Evolutionary conservation across 2,113 vertebrate species (phyloP).

Genomic region (Anolis sagrei): DNA sequence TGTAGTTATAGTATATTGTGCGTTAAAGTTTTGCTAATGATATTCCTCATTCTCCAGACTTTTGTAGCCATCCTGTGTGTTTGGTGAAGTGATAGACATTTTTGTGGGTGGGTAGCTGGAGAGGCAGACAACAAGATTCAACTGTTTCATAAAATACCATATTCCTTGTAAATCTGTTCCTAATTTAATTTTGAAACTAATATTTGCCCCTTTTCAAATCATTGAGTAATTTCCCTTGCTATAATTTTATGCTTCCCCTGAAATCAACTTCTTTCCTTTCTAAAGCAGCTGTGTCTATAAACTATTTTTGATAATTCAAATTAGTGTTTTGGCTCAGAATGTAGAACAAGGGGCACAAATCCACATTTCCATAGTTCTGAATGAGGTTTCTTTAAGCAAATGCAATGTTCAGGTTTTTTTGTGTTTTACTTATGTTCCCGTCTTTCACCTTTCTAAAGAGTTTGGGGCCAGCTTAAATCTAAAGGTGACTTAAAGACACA

Average conservation of each 20-base stretch:
- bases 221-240: neutral
- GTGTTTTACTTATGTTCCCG: neutral
- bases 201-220: neutral
- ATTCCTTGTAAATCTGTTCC: neutral
- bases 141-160: neutral
- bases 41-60: neutral
- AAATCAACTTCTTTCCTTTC: neutral
- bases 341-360: neutral
- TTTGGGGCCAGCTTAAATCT: too few relatives aligned
- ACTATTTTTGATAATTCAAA: neutral
- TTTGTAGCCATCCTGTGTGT: neutral
- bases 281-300: neutral
- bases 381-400: neutral
- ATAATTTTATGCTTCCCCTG: neutral
- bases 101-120: neutral
- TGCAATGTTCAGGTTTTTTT: neutral
- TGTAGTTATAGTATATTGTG: neutral
- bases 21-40: neutral
- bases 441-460: neutral
- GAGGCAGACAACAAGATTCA: neutral
- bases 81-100: neutral
- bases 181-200: neutral
- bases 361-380: neutral
- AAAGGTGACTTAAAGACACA: too few relatives aligned
- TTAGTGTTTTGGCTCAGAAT: neutral